Percentiles rank a stretch among this genome's conserved stretches.
Conservation (phyloP, 2,888 invertebrate species). For the Aplocera efformata region DNA sequence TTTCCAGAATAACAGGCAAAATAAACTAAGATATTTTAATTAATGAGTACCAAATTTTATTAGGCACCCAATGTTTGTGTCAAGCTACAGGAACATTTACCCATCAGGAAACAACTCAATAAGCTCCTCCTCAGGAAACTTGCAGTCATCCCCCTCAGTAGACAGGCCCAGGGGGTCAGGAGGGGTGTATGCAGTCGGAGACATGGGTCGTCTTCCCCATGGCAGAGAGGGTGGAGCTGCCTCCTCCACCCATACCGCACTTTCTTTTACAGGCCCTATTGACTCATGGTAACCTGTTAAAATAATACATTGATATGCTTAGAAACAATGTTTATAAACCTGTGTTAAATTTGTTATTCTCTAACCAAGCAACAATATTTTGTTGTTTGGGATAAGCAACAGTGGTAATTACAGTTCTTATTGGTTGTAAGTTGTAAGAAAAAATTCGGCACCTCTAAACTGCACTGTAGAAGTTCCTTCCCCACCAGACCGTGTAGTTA, state of each 20-base stretch:
- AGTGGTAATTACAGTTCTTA: too few relatives aligned
- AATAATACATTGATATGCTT: not conserved
- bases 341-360: too few relatives aligned
- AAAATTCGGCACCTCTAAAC: slow-evolving; percentile 83
- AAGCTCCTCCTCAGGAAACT: slow-evolving; percentile 93
- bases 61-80: too few relatives aligned
- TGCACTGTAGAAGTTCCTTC: slow-evolving; percentile 94
- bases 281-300: slow-evolving; percentile 88
- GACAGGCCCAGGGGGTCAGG: slow-evolving; percentile 96
- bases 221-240: slow-evolving; percentile 89
- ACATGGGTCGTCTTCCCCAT: slow-evolving; percentile 91
- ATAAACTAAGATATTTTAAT: too few relatives aligned
- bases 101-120: slow-evolving; percentile 94
- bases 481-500: slow-evolving; percentile 92
- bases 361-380: too few relatives aligned
- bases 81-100: slow-evolving; percentile 40
- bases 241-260: slow-evolving; percentile 99
- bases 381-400: too few relatives aligned
- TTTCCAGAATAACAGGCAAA: too few relatives aligned
- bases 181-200: slow-evolving; percentile 91
- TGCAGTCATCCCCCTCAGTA: slow-evolving; percentile 94
- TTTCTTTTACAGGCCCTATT: slow-evolving; percentile 96
- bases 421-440: not conserved
- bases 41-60: too few relatives aligned
- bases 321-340: too few relatives aligned